These are phyloP conservation scores for Hypomecis punctinalis DNA, from an alignment of 2,888 invertebrate species.

Conservation along the genomic window DNA sequence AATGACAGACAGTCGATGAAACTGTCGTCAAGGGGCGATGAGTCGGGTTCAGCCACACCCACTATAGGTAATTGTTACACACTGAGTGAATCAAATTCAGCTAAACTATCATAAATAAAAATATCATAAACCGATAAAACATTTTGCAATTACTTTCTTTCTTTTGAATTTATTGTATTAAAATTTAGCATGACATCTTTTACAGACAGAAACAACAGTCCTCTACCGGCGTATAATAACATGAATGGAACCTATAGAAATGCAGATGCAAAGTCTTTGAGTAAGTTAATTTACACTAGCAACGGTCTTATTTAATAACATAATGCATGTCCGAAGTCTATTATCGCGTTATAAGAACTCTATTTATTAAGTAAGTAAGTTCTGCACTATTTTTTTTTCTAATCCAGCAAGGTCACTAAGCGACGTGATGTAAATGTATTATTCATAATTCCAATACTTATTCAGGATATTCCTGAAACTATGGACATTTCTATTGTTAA, in stretches of 20 bases:
- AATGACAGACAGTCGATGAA: slow-evolving; percentile 55
- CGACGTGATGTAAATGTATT: slow-evolving; percentile 1
- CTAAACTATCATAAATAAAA: too few species aligned
- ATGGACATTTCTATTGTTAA: slow-evolving; percentile 31
- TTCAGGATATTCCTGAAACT: slow-evolving; percentile 16
- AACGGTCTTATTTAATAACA: too few species aligned
- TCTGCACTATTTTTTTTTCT: slow-evolving; percentile 24
- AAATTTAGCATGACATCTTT: slow-evolving; percentile 17
- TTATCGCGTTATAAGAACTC: too few species aligned
- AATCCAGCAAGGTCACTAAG: slow-evolving; percentile 23
- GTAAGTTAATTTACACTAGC: slow-evolving; percentile 54
- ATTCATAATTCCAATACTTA: slow-evolving; percentile 5
- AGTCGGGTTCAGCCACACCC: slow-evolving; percentile 63
- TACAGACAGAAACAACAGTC: slow-evolving; percentile 59
- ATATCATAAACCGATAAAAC: too few species aligned
- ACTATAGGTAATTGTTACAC: slow-evolving; percentile 50
- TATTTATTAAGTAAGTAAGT: slow-evolving; percentile 1
- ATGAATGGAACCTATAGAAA: slow-evolving; percentile 63
- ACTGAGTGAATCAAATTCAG: too few species aligned
- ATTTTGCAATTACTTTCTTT: too few species aligned
- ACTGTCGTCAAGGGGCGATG: slow-evolving; percentile 56
- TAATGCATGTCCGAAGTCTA: too few species aligned
- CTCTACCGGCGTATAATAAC: slow-evolving; percentile 54
- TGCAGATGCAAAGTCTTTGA: slow-evolving; percentile 73
- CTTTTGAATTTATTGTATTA: too few species aligned